Conservation (phyloP, 2,888 invertebrate species). For the Andricus curvator region DNA sequence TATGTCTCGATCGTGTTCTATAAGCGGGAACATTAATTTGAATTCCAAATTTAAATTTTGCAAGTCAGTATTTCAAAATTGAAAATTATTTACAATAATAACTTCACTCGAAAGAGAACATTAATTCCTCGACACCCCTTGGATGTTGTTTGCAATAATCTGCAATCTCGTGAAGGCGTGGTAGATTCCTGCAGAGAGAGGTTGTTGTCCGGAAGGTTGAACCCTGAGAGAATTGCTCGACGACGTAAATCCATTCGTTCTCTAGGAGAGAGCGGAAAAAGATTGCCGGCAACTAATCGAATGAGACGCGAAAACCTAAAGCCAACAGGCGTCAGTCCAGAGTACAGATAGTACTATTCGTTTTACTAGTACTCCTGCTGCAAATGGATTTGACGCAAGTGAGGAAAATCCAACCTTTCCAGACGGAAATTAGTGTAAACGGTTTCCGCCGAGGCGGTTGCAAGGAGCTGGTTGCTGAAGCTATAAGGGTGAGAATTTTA, state of each 20-base stretch:
- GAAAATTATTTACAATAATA: too few species aligned
- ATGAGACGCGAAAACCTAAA: slow-evolving; percentile 30
- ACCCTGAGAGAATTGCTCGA: slow-evolving; percentile 18
- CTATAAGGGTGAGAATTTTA: slow-evolving; percentile 34
- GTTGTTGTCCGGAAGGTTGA: slow-evolving; percentile 25
- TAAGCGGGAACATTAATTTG: too few species aligned
- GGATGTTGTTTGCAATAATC: background rate
- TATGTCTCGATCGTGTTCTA: too few species aligned
- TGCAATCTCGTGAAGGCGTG: slow-evolving; percentile 1
- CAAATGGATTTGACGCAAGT: slow-evolving; percentile 15
- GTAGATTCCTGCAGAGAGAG: background rate
- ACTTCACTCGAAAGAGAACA: too few species aligned
- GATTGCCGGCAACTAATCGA: slow-evolving; percentile 39
- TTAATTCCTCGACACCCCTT: background rate
- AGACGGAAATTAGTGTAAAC: slow-evolving; percentile 42
- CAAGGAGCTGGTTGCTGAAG: background rate
- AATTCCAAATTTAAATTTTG: too few species aligned
- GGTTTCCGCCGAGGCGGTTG: slow-evolving; percentile 4
- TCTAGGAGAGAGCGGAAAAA: slow-evolving; percentile 29
- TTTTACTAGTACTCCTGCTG: background rate
- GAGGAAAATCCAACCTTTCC: slow-evolving; percentile 33
- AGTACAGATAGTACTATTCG: slow-evolving; percentile 5
- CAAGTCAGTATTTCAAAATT: too few species aligned
- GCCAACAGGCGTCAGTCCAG: slow-evolving; percentile 19
- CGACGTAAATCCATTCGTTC: slow-evolving; percentile 33